Percentiles rank a stretch among this genome's conserved stretches.
Evolutionary conservation across 92 coral and sea anemone species (phyloP).

Genomic region (Galaxea fascicularis): DNA sequence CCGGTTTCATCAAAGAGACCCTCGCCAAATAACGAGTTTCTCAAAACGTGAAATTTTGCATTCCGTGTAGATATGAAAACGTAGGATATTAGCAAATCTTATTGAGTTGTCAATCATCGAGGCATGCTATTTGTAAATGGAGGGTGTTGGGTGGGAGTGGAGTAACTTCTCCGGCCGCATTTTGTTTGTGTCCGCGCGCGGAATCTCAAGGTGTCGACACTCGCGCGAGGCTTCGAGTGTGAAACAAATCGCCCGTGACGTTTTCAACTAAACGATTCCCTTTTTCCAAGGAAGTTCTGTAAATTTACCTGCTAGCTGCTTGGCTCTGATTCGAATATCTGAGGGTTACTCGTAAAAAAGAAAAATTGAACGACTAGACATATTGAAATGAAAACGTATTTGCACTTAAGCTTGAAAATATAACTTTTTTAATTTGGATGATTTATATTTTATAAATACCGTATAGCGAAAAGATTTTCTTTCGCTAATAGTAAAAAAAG

Average conservation of each 20-base stretch:
- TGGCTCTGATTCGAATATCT: no score
- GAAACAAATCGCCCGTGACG: no score
- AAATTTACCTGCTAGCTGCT: no score
- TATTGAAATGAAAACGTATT: no score
- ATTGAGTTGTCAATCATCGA: slow-evolving; percentile 12
- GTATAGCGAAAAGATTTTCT: no score
- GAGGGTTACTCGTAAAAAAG: no score
- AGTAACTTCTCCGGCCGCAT: neutral
- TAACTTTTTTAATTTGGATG: no score
- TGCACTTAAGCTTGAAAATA: no score
- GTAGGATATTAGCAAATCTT: neutral
- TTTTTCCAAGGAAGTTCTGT: no score
- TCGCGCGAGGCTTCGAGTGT: neutral
- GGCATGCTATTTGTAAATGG: neutral
- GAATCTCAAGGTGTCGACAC: neutral
- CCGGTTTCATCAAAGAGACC: neutral
- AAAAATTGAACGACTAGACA: no score
- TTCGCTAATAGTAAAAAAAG: no score
- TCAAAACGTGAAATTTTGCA: neutral
- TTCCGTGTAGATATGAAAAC: neutral
- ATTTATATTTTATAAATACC: no score
- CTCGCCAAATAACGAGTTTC: neutral
- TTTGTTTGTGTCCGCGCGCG: neutral
- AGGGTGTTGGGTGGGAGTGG: neutral
- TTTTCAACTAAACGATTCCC: neutral